Evolutionary conservation across 2,888 invertebrate genomes (phyloP).

Genomic region (Epiblema foenella): DNA sequence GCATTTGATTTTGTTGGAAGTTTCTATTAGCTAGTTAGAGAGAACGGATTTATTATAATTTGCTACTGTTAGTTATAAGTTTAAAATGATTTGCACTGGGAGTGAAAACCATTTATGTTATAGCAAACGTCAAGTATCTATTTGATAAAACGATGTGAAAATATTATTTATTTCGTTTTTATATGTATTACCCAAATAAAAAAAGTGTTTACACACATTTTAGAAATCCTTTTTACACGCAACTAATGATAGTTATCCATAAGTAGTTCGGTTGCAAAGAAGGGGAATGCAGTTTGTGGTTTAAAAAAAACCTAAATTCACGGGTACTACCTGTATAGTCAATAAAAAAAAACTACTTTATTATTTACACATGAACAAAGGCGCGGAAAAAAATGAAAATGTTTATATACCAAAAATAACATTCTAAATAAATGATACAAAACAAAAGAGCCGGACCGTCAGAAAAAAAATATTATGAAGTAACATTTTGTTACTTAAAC

Average conservation of each 20-base stretch:
- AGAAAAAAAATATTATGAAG: not conserved
- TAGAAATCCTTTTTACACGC: not conserved
- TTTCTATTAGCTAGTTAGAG: conserved; percentile 42
- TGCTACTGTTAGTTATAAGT: conserved; percentile 24
- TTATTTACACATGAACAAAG: too few species aligned
- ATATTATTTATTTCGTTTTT: not conserved
- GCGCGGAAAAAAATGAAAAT: not conserved
- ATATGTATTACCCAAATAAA: too few species aligned
- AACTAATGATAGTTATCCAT: not conserved
- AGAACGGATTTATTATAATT: conserved; percentile 38
- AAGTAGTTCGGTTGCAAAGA: not conserved
- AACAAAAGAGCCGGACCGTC: too few species aligned
- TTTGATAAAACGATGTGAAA: not conserved
- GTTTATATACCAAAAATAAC: too few species aligned
- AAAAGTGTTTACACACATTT: not conserved
- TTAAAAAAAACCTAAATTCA: too few species aligned
- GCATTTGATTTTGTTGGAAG: conserved; percentile 39
- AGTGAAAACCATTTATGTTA: not conserved
- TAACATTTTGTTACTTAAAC: not conserved
- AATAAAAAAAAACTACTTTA: too few species aligned
- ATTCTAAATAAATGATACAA: too few species aligned
- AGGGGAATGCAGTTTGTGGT: too few species aligned
- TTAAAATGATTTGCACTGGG: not conserved
- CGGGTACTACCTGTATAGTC: too few species aligned
- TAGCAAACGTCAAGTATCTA: not conserved